phyloP scores from a whole-genome alignment of 2,797 vertebrate species.

The Crocidura indochinensis region DNA sequence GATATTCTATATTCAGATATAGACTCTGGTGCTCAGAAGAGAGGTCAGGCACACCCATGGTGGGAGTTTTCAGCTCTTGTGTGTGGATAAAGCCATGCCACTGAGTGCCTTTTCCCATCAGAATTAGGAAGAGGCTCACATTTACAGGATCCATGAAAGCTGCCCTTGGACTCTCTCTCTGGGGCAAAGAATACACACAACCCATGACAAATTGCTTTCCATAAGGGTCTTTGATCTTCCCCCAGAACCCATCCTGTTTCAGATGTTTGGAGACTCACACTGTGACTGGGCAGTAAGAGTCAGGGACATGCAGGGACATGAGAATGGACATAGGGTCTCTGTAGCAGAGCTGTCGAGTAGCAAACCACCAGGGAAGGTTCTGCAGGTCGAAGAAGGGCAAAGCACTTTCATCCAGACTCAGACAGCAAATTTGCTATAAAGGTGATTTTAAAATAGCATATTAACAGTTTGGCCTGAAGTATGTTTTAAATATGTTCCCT shows the following conservation, averaged over 20 bases:
- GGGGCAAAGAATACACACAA: constrained; percentile 39
- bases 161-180: constrained; percentile 14
- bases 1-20: no score
- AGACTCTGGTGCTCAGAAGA: constrained; percentile 19
- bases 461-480: constrained; percentile 38
- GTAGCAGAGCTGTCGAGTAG: neutral
- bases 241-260: constrained; percentile 61
- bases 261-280: constrained; percentile 39
- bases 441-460: constrained; percentile 43
- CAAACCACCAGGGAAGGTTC: constrained; percentile 4
- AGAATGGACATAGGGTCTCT: no score
- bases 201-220: constrained; percentile 52
- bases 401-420: neutral
- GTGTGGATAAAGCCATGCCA: constrained; percentile 41
- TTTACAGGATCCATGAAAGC: constrained; percentile 13
- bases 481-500: constrained; percentile 59
- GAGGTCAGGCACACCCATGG: constrained; percentile 11
- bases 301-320: neutral
- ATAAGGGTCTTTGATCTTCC: constrained; percentile 61
- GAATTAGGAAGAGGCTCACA: constrained; percentile 15
- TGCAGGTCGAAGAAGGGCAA: neutral
- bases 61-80: no score
- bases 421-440: constrained; percentile 51
- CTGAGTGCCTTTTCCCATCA: constrained; percentile 18
- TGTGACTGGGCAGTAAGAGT: neutral